Conservation (phyloP, 2,797 vertebrate genomes). For the Eremophila alpestris region DNA sequence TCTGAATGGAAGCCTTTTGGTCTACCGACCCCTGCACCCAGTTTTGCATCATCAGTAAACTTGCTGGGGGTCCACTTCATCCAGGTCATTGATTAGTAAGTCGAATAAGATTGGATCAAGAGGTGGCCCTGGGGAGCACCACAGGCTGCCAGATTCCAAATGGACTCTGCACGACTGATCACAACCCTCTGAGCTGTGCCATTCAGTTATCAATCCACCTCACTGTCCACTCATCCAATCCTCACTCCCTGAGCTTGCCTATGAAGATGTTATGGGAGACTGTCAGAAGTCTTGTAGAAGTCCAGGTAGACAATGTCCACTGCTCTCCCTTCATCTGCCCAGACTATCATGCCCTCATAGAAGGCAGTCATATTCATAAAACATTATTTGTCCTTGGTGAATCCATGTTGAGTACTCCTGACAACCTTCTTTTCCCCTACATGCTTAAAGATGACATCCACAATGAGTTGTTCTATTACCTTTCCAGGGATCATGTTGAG, state of each 20-base stretch:
- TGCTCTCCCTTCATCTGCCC: neutral
- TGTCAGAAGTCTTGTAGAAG: neutral
- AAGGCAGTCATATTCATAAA: neutral
- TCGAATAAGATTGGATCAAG: neutral
- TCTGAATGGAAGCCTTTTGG: neutral
- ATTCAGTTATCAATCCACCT: neutral
- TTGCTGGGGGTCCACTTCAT: neutral
- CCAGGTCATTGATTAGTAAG: neutral
- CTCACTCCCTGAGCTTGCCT: neutral
- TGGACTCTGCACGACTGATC: neutral
- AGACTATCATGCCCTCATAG: neutral
- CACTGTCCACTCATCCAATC: neutral
- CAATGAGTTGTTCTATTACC: neutral
- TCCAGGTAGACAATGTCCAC: neutral
- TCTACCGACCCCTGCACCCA: neutral
- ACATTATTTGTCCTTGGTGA: neutral
- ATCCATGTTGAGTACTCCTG: neutral
- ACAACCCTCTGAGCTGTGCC: neutral
- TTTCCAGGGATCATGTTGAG: neutral
- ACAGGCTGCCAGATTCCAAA: neutral
- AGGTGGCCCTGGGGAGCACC: too few relatives aligned
- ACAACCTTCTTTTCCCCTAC: neutral
- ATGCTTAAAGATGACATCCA: neutral
- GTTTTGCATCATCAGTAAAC: neutral
- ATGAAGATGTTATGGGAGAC: neutral